Base-by-base conservation (phyloP, 2,888 invertebrate species). In the Polydesmus complanatus region DNA sequence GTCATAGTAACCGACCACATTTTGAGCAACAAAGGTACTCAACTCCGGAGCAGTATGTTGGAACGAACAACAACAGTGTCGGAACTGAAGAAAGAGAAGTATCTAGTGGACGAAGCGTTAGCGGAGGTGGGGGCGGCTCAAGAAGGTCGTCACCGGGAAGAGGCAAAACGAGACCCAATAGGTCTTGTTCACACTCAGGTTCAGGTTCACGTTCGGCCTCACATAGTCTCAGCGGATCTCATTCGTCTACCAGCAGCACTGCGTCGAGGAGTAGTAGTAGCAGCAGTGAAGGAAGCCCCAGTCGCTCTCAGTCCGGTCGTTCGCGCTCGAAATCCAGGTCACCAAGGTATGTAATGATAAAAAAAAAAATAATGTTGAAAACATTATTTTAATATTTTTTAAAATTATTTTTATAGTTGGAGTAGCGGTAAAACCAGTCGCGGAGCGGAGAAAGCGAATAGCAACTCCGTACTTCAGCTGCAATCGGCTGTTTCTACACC, bases 201-300 rank as follows among this genome's bases (percentile, higher is more conserved):
- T 71, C 72, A 51, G 65, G 66, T 25, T 68, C 64, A 5, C 60
- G 62, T 25, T 64, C 54, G 63, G 67, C 62, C 67, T 65, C 67
- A 63, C 68, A 66, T 68, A 70, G 70, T 68, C 70, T 66, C 65
- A 69, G 68, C 68, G 69, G 68, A 56, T 67, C 67, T 61, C 66
- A 66, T 64, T 65, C 69, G 19, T 67, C 68, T 51, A 67, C 67
- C 64, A 65, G 66, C 64, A 67, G 60, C 54, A 62, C 58, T 27
- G 62, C 66, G 55, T 66, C 66, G 52, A 66, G 67, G 54, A 57
- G 64, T 47, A 58, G 61, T 23, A 61, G 61, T 56, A 62, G 65
- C 54, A 71, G 73, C 63, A 61, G 73, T 50, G 71, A 71, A 61
- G 74, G 73, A 65, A 74, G 74, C 68, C 69, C 71, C 55, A 73